These are phyloP conservation scores for Prunella himalayana DNA, from an alignment of 2,113 vertebrate genomes.

Conservation along the genomic window DNA sequence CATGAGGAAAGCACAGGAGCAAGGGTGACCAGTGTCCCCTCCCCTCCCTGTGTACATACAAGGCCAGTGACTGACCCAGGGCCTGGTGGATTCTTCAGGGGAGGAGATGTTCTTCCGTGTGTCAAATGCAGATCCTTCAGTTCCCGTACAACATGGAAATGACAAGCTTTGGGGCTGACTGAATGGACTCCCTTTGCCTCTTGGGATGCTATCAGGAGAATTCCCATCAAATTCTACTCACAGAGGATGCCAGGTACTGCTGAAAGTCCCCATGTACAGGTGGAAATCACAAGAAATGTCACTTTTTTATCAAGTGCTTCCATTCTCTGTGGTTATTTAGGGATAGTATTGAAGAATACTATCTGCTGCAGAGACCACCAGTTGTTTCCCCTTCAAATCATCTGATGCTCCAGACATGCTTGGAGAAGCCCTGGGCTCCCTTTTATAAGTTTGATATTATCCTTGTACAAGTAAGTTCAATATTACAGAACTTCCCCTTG, in stretches of 20 bases:
- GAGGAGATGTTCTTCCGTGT: neutral
- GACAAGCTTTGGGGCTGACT: neutral
- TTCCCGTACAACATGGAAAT: neutral
- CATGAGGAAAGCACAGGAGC: neutral
- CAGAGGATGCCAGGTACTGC: neutral
- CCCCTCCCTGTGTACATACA: neutral
- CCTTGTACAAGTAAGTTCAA: neutral
- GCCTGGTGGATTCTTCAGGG: neutral
- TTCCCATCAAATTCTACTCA: neutral
- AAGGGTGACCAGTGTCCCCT: neutral
- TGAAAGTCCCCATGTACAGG: neutral
- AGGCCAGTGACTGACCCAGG: neutral
- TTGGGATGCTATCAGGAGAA: neutral
- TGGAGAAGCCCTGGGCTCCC: neutral
- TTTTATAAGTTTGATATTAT: neutral
- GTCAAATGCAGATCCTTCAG: neutral
- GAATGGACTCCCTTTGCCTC: neutral
- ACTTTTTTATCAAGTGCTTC: neutral
- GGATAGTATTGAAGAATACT: neutral
- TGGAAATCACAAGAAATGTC: neutral
- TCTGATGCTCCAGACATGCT: neutral
- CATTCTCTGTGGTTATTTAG: neutral
- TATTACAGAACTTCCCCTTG: neutral
- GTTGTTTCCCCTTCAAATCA: neutral
- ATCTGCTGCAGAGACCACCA: neutral